Evolutionary conservation across 1,140 invertebrate species (phyloP).

Genomic region (Drosophila suzukii): DNA sequence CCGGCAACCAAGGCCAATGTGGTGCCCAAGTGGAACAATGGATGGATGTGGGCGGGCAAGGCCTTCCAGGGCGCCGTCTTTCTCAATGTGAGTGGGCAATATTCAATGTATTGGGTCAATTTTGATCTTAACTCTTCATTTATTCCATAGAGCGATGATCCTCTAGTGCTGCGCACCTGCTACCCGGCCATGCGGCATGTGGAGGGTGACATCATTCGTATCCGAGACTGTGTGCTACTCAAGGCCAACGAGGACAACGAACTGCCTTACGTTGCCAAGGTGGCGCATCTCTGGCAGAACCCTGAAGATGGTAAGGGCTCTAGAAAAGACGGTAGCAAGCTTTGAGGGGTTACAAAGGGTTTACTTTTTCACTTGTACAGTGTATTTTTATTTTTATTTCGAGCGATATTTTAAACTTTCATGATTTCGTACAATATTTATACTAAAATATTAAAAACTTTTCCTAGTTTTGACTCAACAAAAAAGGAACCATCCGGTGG

Average conservation of each 20-base stretch:
- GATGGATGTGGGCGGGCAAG: constrained; percentile 96
- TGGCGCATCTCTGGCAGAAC: constrained; percentile 97
- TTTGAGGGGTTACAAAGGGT: too few species aligned
- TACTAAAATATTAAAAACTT: too few species aligned
- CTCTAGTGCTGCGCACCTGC: constrained; percentile 90
- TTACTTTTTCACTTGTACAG: too few species aligned
- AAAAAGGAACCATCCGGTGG: too few species aligned
- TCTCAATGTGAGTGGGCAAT: constrained; percentile 90
- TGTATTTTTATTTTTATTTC: too few species aligned
- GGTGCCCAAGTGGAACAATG: constrained; percentile 93
- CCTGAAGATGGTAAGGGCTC: constrained; percentile 91
- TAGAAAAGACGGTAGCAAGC: too few species aligned
- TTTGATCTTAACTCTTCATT: neutral
- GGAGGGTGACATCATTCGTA: constrained; percentile 93
- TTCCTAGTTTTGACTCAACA: too few species aligned
- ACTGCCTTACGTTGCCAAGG: constrained; percentile 96
- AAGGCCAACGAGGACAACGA: constrained; percentile 93
- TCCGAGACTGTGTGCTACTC: constrained; percentile 95
- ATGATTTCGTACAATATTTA: too few species aligned
- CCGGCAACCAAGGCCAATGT: constrained; percentile 85
- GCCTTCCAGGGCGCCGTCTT: constrained; percentile 93
- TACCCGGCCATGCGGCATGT: constrained; percentile 95
- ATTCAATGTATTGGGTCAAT: too few species aligned
- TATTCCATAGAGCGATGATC: constrained; percentile 91
- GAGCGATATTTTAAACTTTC: too few species aligned